Evolutionary conservation across 2,113 vertebrate genomes (phyloP).

Genomic region (Planiliza haematocheilus): DNA sequence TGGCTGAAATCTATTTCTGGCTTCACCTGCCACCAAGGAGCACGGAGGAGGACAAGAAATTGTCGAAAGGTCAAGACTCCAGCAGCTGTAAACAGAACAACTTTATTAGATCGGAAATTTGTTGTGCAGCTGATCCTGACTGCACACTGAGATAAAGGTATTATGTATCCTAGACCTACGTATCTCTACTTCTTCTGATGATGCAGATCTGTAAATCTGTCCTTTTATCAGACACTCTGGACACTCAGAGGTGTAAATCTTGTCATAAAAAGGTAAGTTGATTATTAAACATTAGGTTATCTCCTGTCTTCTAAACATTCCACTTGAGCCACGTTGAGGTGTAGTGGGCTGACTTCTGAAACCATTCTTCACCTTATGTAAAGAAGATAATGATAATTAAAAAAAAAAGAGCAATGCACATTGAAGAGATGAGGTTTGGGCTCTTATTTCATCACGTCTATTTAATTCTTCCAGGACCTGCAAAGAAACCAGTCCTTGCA

Average conservation of each 20-base stretch:
- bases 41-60: too few relatives aligned
- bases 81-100: too few relatives aligned
- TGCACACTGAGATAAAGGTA: too few relatives aligned
- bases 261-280: conserved; percentile 17
- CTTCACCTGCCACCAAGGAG: too few relatives aligned
- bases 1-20: too few relatives aligned
- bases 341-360: conserved; percentile 26
- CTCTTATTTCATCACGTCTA: conserved; percentile 32
- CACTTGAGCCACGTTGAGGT: conserved; percentile 42
- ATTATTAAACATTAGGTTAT: conserved; percentile 24
- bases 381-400: conserved; percentile 67
- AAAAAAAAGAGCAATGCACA: conserved; percentile 76
- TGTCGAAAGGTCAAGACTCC: too few relatives aligned
- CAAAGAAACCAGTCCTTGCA: neutral
- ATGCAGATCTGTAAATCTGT: neutral
- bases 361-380: conserved; percentile 63
- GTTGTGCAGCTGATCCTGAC: too few relatives aligned
- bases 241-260: conserved; percentile 21
- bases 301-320: conserved; percentile 74
- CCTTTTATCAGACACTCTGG: neutral
- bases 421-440: neutral
- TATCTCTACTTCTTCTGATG: neutral
- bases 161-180: too few relatives aligned
- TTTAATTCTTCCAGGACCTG: conserved; percentile 19
- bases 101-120: too few relatives aligned